Evolutionary conservation across 2,797 vertebrate species (phyloP).

Genomic region (Tokudaia tokunoshimensis): DNA sequence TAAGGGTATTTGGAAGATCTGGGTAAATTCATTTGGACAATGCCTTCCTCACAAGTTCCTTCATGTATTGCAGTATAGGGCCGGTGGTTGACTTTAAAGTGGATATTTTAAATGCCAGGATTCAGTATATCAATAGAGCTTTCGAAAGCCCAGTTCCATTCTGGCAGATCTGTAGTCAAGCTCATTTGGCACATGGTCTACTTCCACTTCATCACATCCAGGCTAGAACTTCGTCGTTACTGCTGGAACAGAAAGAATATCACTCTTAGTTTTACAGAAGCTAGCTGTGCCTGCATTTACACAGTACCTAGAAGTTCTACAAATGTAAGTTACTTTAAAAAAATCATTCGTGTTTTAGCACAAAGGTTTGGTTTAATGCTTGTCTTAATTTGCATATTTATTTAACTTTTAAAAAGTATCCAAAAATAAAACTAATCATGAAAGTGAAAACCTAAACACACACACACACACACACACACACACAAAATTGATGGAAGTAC

Average conservation of each 20-base stretch:
- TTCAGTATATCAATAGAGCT: not conserved
- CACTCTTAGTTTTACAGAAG: not conserved
- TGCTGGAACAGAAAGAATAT: not conserved
- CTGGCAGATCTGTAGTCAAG: not conserved
- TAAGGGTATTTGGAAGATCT: not conserved
- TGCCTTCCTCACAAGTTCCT: not conserved
- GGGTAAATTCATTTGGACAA: not conserved
- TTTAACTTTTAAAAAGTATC: too few species aligned
- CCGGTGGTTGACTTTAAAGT: not conserved
- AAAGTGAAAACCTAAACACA: too few species aligned
- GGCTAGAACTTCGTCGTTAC: not conserved
- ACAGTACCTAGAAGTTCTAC: not conserved
- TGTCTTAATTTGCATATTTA: not conserved
- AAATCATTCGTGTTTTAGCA: not conserved
- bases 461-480: too few species aligned
- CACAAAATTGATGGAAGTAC: too few species aligned
- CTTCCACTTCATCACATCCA: not conserved
- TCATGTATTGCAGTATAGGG: not conserved
- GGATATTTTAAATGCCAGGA: not conserved
- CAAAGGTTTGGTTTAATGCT: slow-evolving; percentile 7
- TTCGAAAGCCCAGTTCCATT: not conserved
- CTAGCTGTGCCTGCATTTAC: not conserved
- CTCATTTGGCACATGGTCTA: not conserved
- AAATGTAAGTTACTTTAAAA: slow-evolving; percentile 29
- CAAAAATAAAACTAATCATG: too few species aligned